phyloP scores from a whole-genome alignment of 2,888 invertebrate species.

The Sinelater perroti region DNA sequence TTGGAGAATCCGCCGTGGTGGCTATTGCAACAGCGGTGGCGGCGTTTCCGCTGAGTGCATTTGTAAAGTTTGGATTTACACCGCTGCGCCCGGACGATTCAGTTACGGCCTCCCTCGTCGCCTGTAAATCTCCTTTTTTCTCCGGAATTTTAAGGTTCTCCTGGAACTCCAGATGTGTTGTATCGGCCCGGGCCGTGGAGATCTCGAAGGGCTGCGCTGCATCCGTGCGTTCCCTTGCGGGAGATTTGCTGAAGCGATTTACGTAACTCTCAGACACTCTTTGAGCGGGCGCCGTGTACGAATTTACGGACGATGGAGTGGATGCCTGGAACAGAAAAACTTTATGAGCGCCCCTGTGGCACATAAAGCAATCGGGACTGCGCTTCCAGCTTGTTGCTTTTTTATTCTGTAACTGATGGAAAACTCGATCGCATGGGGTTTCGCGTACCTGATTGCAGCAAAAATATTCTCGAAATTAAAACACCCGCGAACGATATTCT shows the following conservation, averaged over 20 bases:
- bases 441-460: too few species aligned
- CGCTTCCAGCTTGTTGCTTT: neutral
- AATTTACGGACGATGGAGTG: conserved; percentile 10
- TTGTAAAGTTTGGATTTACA: conserved; percentile 15
- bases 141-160: conserved; percentile 9
- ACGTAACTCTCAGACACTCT: conserved; percentile 12
- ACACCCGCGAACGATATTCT: too few species aligned
- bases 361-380: conserved; percentile 1
- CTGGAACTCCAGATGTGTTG: conserved; percentile 16
- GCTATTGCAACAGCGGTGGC: conserved; percentile 2
- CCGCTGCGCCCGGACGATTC: conserved; percentile 9
- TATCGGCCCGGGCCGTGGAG: conserved; percentile 9
- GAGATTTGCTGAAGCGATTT: conserved; percentile 16
- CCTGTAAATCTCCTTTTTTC: conserved; percentile 12
- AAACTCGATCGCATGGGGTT: too few species aligned
- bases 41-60: conserved; percentile 6
- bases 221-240: conserved; percentile 15
- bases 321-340: conserved; percentile 7
- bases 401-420: too few species aligned
- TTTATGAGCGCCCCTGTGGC: conserved; percentile 7
- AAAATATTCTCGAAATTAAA: too few species aligned
- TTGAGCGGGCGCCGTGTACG: neutral
- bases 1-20: neutral
- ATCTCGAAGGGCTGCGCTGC: conserved; percentile 7
- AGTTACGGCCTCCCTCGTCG: conserved; percentile 16